Evolutionary conservation across 2,113 vertebrate species (phyloP).

Genomic region (Speoplatyrhinus poulsoni): DNA sequence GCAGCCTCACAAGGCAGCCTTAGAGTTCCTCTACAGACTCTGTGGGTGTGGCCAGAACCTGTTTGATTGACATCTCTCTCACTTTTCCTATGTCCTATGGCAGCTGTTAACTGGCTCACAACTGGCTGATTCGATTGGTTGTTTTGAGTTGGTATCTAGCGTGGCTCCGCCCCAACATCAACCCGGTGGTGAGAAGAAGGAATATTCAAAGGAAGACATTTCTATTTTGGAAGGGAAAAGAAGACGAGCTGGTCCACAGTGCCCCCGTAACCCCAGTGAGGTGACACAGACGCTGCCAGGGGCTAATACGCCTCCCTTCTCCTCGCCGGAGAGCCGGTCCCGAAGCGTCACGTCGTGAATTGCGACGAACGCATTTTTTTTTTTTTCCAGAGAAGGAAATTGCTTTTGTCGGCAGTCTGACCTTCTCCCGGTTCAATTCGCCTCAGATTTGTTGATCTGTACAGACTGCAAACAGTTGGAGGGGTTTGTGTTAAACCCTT

Average conservation of each 20-base stretch:
- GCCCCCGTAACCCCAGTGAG: constrained; percentile 1
- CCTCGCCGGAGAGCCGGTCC: constrained; percentile 1
- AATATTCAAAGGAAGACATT: too few relatives aligned
- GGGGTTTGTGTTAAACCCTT: constrained; percentile 44
- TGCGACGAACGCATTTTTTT: background rate
- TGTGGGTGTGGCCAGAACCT: too few relatives aligned
- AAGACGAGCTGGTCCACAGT: background rate
- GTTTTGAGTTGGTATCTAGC: too few relatives aligned
- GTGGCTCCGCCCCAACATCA: too few relatives aligned
- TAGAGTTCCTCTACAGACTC: too few relatives aligned
- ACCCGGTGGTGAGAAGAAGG: too few relatives aligned
- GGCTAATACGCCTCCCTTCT: background rate
- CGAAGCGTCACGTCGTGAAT: background rate
- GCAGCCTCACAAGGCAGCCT: too few relatives aligned
- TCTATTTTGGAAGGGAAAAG: too few relatives aligned
- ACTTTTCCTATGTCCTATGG: too few relatives aligned
- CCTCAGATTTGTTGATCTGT: constrained; percentile 45
- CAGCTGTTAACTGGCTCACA: too few relatives aligned
- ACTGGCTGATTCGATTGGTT: too few relatives aligned
- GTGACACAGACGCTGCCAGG: background rate
- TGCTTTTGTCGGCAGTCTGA: constrained; percentile 52
- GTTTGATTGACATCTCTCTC: too few relatives aligned
- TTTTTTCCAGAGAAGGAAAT: constrained; percentile 34
- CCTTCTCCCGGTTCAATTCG: constrained; percentile 40
- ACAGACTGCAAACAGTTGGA: constrained; percentile 47